Percentiles rank a stretch among this genome's conserved stretches.
Evolutionary conservation across 2,888 invertebrate genomes (phyloP).

Genomic region (Aromia moschata): DNA sequence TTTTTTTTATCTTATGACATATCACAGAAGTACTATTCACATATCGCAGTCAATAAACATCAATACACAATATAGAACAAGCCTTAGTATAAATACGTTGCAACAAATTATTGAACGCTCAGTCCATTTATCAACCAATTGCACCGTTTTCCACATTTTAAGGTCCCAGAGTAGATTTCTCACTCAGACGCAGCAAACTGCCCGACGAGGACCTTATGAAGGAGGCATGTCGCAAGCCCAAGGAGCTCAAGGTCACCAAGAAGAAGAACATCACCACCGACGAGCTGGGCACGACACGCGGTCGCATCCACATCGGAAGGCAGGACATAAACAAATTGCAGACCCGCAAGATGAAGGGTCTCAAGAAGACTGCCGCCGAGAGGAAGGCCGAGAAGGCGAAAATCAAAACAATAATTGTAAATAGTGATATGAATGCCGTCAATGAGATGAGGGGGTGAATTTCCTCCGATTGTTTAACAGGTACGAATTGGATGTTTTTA

Average conservation of each 20-base stretch:
- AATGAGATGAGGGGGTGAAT: constrained; percentile 25
- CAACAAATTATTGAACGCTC: too few species aligned
- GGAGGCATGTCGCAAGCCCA: constrained; percentile 82
- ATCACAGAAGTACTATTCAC: too few species aligned
- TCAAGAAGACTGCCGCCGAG: constrained; percentile 78
- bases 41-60: too few species aligned
- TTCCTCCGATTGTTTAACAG: too few species aligned
- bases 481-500: too few species aligned
- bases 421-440: constrained; percentile 32
- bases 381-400: constrained; percentile 68
- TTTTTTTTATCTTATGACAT: too few species aligned
- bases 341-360: constrained; percentile 90
- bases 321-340: constrained; percentile 88
- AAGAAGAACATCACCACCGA: constrained; percentile 93
- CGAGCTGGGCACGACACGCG: constrained; percentile 87
- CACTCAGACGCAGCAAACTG: constrained; percentile 84
- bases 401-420: constrained; percentile 37
- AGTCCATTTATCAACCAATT: too few species aligned
- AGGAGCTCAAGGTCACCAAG: constrained; percentile 78
- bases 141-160: constrained; percentile 38
- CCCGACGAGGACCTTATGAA: constrained; percentile 91
- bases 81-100: too few species aligned
- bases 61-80: too few species aligned
- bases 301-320: constrained; percentile 91
- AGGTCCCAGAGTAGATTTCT: constrained; percentile 91